These are phyloP conservation scores for Dendrocincla fuliginosa DNA, from an alignment of 2,797 vertebrate species.

Conservation along the genomic window DNA sequence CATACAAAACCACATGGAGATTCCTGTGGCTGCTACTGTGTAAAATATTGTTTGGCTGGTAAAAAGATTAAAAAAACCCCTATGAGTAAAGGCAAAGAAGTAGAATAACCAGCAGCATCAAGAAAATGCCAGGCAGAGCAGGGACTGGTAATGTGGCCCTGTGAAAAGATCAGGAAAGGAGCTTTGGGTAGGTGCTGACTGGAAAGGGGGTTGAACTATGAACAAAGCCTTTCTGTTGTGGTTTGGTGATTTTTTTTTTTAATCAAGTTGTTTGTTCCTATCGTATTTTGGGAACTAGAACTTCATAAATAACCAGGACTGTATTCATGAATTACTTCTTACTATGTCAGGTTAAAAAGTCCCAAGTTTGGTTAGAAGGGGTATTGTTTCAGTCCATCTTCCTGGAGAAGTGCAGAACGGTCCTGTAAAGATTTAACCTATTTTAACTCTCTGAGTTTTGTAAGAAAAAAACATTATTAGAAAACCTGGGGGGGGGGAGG, in stretches of 20 bases:
- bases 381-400: neutral
- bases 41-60: neutral
- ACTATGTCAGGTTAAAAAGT: neutral
- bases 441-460: neutral
- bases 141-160: neutral
- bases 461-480: neutral
- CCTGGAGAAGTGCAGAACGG: neutral
- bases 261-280: no score
- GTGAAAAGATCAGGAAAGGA: neutral
- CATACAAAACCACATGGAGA: neutral
- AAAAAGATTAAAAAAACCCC: neutral
- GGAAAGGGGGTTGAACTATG: neutral
- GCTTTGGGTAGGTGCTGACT: neutral
- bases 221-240: neutral
- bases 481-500: neutral
- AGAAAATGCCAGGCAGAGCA: neutral
- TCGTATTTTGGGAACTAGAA: neutral
- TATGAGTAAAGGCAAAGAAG: neutral
- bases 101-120: neutral
- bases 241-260: no score
- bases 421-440: neutral
- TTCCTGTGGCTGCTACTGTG: neutral
- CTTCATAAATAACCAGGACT: neutral
- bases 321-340: neutral
- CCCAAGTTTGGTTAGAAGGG: neutral